Percentiles rank a stretch among this genome's conserved stretches.
These are phyloP conservation scores for Microctenopoma steveboyesi DNA, from an alignment of 2,797 vertebrate species.

Conservation along the genomic window DNA sequence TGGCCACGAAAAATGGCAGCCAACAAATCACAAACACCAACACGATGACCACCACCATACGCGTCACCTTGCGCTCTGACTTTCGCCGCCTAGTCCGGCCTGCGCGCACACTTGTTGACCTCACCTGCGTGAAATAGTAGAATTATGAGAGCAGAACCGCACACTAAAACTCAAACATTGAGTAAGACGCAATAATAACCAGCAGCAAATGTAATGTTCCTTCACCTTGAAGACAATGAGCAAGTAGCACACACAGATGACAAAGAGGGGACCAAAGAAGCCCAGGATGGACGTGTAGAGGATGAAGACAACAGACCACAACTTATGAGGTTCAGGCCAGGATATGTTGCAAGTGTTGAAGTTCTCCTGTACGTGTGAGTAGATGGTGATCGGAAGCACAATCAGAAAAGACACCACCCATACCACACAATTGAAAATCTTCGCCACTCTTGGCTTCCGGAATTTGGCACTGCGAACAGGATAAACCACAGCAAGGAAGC, in stretches of 20 bases:
- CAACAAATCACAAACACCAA: conserved; percentile 93
- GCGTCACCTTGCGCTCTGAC: conserved; percentile 92
- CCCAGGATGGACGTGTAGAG: conserved; percentile 91
- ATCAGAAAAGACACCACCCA: conserved; percentile 91
- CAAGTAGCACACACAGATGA: conserved; percentile 94
- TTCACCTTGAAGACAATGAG: conserved; percentile 91
- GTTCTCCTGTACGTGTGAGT: conserved; percentile 85
- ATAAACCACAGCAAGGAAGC: conserved; percentile 93
- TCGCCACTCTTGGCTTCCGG: conserved; percentile 89
- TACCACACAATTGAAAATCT: conserved; percentile 84
- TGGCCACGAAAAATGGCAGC: conserved; percentile 92
- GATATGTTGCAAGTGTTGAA: conserved; percentile 91
- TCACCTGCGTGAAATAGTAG: conserved; percentile 69
- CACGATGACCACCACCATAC: conserved; percentile 96
- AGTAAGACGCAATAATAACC: neutral
- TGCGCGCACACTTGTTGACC: conserved; percentile 86
- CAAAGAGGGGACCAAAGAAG: conserved; percentile 90
- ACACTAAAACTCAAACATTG: neutral
- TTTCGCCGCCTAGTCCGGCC: conserved; percentile 84
- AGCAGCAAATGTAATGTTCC: neutral
- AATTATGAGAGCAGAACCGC: neutral
- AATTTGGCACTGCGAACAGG: conserved; percentile 90
- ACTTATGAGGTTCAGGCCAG: conserved; percentile 87
- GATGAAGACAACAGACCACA: conserved; percentile 91
- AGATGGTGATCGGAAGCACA: conserved; percentile 90